These are phyloP conservation scores for Plestiodon gilberti DNA, from an alignment of 2,113 vertebrate species.

Conservation along the genomic window DNA sequence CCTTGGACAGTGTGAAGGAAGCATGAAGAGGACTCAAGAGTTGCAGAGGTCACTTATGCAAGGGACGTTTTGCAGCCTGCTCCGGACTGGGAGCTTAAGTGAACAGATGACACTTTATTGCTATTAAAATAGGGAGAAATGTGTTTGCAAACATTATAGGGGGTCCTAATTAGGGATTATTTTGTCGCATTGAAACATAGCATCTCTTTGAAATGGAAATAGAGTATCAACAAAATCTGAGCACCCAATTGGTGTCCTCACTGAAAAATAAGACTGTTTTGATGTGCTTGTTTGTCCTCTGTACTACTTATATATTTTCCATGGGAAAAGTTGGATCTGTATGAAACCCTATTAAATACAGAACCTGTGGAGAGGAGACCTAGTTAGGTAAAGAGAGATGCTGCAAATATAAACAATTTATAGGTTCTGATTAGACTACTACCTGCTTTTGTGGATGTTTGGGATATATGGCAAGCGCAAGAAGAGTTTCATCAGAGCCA, in stretches of 20 bases:
- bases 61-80: neutral
- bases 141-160: neutral
- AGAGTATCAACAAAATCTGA: neutral
- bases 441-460: neutral
- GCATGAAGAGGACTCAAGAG: constrained; percentile 35
- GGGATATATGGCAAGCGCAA: neutral
- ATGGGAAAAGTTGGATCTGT: neutral
- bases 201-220: constrained; percentile 21
- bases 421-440: neutral
- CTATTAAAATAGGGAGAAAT: neutral
- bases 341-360: neutral
- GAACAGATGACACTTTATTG: neutral
- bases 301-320: neutral
- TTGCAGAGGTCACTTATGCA: constrained; percentile 39
- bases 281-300: neutral
- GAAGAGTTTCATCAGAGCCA: neutral
- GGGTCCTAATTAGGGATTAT: neutral
- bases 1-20: constrained; percentile 37
- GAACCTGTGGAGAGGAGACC: neutral
- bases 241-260: neutral
- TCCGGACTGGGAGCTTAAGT: neutral
- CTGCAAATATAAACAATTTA: neutral
- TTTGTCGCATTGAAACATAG: neutral
- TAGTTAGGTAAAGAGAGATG: neutral
- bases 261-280: neutral